phyloP scores from a whole-genome alignment of 2,888 invertebrate genomes.

The Acleris emargana region DNA sequence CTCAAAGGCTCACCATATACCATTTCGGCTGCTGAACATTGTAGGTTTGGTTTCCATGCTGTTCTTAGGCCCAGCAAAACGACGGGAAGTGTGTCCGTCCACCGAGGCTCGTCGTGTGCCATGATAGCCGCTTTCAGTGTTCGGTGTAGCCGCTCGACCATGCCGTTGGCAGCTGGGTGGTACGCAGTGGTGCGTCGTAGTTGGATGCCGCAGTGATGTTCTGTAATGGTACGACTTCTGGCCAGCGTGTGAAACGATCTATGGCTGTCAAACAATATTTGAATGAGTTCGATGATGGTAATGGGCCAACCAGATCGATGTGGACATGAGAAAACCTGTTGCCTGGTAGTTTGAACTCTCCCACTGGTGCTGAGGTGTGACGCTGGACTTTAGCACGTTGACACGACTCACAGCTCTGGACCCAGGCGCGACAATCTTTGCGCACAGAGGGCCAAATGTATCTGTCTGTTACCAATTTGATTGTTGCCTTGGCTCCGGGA shows the following conservation, averaged over 20 bases:
- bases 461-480: conserved; percentile 42
- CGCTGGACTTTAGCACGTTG: conserved; percentile 22
- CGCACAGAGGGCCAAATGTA: conserved; percentile 54
- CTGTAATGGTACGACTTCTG: conserved; percentile 49
- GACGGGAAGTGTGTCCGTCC: conserved; percentile 37
- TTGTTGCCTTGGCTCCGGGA: conserved; percentile 11
- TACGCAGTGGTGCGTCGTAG: conserved; percentile 49
- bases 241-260: conserved; percentile 51
- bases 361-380: conserved; percentile 27
- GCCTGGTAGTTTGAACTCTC: conserved; percentile 5
- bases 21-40: conserved; percentile 39
- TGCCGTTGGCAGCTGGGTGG: conserved; percentile 58
- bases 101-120: conserved; percentile 5
- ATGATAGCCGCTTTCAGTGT: conserved; percentile 51
- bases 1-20: conserved; percentile 41
- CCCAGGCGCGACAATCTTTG: conserved; percentile 16
- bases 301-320: conserved; percentile 22
- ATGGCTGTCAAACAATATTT: conserved; percentile 41
- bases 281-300: conserved; percentile 9
- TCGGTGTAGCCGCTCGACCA: conserved; percentile 59
- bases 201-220: conserved; percentile 47
- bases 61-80: conserved; percentile 40
- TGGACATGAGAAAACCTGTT: conserved; percentile 12
- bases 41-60: conserved; percentile 39
- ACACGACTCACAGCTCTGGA: conserved; percentile 46